Evolutionary conservation across 2,113 vertebrate genomes (phyloP), one percentile per base, ranked within the genome.

Genomic region (Mirounga angustirostris): DNA sequence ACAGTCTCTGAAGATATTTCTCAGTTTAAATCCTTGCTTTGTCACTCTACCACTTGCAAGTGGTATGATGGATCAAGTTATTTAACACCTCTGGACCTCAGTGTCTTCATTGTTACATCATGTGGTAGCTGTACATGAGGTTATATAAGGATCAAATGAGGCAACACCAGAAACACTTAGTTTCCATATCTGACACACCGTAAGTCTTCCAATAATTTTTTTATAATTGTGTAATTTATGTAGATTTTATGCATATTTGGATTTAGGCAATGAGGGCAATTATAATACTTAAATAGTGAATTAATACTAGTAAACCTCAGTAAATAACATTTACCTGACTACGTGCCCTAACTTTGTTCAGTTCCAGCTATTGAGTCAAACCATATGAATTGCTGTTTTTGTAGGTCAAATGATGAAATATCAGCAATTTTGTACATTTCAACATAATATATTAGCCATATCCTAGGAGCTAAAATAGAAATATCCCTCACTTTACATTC

Each of bases 311-410:
- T 1, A 96, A 84, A 36, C 52, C 36, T 89, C 65, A 82, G 40
- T 95, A 96, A 96, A 88, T 97, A 84, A 76, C 78, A 56, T 80
- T 84, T 90, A 84, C 91, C 87, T 92, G 28, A 90, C 52, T 59
- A 46, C 1, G 56, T 85, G 59, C 74, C 56, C 86, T 96, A 4
- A 91, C 85, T 91, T 97, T 81, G n/a, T 91, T 93, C 33, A 67
- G 7, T 81, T 94, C 30, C 14, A 89, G 59, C 28, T 63, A 81
- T 30, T 89, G 28, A 97, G 28, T 96, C 69, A 28, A 96, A 73
- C 69, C 92, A 83, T 58, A 36, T 83, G n/a, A 93, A 80, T 84
- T 96, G 74, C 58, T 79, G 8, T 54, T 96, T 97, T 89, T 86
- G 5, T 96, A 92, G 71, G 18, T 89, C 76, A 95, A 93, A 85